A percentile compares a stretch with the other conserved stretches of the same genome.
Evolutionary conservation across 2,888 invertebrate genomes (phyloP).

Genomic region (Timema podura): DNA sequence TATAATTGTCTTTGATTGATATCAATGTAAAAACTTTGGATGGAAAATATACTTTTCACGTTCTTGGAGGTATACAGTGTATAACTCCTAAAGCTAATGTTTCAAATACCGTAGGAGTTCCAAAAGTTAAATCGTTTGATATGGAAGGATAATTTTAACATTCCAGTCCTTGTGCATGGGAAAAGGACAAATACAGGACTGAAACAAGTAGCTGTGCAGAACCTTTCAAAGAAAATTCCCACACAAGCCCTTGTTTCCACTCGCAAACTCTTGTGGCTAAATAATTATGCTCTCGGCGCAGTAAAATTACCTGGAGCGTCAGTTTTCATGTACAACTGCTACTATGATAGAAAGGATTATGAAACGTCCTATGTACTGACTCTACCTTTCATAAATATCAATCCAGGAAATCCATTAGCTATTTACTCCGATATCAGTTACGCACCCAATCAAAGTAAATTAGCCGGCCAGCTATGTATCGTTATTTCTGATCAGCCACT

Average conservation of each 20-base stretch:
- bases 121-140: neutral
- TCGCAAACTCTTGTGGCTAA: neutral
- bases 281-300: neutral
- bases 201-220: neutral
- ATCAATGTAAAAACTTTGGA: neutral
- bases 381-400: neutral
- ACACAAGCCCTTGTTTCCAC: neutral
- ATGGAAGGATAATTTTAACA: neutral
- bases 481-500: neutral
- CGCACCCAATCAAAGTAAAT: neutral
- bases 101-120: neutral
- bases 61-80: neutral
- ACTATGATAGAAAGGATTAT: conserved; percentile 4
- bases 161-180: neutral
- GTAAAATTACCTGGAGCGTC: neutral
- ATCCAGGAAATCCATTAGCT: neutral
- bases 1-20: too few species aligned
- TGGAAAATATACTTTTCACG: neutral
- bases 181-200: neutral
- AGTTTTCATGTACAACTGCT: neutral
- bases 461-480: neutral
- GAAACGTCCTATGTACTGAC: neutral
- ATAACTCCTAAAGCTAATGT: too few species aligned
- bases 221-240: neutral
- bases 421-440: neutral